Percentiles rank a stretch among this genome's conserved stretches.
These are phyloP conservation scores for Aplodontia rufa DNA, from an alignment of 2,113 vertebrate species.

Conservation along the genomic window DNA sequence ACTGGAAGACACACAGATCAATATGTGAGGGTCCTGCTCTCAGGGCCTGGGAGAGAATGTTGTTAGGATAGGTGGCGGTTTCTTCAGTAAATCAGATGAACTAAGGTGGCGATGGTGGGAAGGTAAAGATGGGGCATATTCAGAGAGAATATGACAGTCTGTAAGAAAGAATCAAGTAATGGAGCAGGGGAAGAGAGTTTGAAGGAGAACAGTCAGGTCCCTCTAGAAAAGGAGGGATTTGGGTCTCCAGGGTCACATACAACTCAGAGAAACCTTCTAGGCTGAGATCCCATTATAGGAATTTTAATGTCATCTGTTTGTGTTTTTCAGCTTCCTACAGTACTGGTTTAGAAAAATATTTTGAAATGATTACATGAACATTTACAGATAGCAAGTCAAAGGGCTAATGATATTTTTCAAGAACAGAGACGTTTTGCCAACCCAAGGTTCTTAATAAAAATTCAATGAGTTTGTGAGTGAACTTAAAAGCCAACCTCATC, in stretches of 20 bases:
- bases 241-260: neutral
- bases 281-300: neutral
- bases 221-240: neutral
- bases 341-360: slow-evolving; percentile 29
- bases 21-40: neutral
- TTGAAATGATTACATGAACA: neutral
- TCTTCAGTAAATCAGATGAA: neutral
- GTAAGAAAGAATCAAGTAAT: neutral
- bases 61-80: neutral
- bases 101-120: neutral
- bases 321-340: neutral
- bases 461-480: neutral
- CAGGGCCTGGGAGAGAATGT: neutral
- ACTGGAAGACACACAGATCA: neutral
- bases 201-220: neutral
- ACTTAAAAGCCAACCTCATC: neutral
- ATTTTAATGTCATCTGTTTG: neutral
- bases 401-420: slow-evolving; percentile 11
- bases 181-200: neutral
- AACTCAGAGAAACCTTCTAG: neutral
- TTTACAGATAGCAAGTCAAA: neutral
- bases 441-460: neutral
- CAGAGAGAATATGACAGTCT: neutral
- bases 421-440: neutral
- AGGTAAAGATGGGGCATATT: neutral